A percentile compares a stretch with the other conserved stretches of the same genome.
Conservation (phyloP, 2,888 invertebrate species). For the Drosophila pegasa region DNA sequence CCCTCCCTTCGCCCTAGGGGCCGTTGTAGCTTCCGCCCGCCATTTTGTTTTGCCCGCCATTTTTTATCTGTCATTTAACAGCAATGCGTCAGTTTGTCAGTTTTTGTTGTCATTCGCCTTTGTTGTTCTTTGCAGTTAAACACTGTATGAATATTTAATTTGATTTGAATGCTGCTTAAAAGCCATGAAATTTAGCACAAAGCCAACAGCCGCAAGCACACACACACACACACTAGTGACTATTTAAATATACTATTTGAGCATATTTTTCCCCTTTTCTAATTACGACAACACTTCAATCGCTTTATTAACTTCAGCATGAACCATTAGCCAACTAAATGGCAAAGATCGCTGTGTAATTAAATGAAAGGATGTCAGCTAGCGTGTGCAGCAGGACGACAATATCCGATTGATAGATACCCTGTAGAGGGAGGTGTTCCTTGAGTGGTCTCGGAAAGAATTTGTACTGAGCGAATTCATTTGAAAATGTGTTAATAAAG, state of each 20-base stretch:
- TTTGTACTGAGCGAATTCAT: background rate
- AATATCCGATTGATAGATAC: background rate
- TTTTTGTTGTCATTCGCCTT: conserved; percentile 41
- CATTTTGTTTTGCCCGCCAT: conserved; percentile 36
- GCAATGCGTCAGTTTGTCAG: conserved; percentile 46
- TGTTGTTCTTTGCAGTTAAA: conserved; percentile 33
- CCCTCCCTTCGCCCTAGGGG: background rate
- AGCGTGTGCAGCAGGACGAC: background rate
- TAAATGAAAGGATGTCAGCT: background rate
- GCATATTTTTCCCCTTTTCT: conserved; percentile 7
- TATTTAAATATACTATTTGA: conserved; percentile 19
- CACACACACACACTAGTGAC: background rate
- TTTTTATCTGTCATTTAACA: conserved; percentile 63
- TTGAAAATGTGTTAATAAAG: background rate
- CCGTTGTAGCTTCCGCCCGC: background rate
- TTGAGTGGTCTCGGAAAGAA: background rate
- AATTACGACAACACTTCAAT: conserved; percentile 6
- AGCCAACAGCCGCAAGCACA: background rate
- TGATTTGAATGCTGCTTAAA: conserved; percentile 64
- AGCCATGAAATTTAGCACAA: conserved; percentile 31
- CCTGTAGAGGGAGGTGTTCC: background rate
- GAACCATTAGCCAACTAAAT: conserved; percentile 1
- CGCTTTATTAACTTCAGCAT: background rate
- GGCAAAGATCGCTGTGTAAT: conserved; percentile 3
- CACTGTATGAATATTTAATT: conserved; percentile 63